Evolutionary conservation across 1,140 invertebrate genomes (phyloP).

Genomic region (Leguminivora glycinivorella): DNA sequence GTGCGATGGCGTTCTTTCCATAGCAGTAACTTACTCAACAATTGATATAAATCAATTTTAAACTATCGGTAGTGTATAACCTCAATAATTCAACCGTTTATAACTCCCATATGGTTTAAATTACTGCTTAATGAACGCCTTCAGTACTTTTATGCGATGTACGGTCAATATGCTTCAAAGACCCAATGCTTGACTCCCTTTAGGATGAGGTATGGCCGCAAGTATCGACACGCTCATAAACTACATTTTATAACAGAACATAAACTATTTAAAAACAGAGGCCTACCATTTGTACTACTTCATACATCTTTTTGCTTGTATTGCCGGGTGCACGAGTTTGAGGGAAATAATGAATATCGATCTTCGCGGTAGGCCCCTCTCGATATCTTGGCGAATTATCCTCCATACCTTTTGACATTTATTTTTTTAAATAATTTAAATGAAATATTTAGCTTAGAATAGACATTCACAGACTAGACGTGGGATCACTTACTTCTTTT

Average conservation of each 20-base stretch:
- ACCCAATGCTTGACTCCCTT: constrained; percentile 3
- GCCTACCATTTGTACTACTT: too few relatives aligned
- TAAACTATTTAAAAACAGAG: too few relatives aligned
- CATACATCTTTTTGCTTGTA: too few relatives aligned
- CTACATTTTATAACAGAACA: too few relatives aligned
- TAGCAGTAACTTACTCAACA: not conserved
- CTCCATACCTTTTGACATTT: constrained; percentile 1
- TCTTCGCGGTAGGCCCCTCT: not conserved
- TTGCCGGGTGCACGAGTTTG: too few relatives aligned
- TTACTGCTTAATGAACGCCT: not conserved
- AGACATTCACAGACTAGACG: constrained; percentile 12
- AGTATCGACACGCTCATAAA: not conserved
- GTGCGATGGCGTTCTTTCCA: not conserved
- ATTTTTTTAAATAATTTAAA: constrained; percentile 9
- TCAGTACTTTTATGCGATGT: not conserved
- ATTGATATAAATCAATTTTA: too few relatives aligned
- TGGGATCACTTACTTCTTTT: constrained; percentile 1
- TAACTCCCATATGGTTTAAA: not conserved
- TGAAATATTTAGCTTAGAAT: not conserved
- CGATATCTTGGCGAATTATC: not conserved
- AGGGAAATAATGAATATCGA: not conserved
- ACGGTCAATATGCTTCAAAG: not conserved
- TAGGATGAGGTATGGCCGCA: not conserved
- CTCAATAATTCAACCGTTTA: not conserved
- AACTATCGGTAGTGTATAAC: not conserved